Base-by-base conservation (phyloP, 2,888 invertebrate species). In the Spatulosminthurus flaviceps region DNA sequence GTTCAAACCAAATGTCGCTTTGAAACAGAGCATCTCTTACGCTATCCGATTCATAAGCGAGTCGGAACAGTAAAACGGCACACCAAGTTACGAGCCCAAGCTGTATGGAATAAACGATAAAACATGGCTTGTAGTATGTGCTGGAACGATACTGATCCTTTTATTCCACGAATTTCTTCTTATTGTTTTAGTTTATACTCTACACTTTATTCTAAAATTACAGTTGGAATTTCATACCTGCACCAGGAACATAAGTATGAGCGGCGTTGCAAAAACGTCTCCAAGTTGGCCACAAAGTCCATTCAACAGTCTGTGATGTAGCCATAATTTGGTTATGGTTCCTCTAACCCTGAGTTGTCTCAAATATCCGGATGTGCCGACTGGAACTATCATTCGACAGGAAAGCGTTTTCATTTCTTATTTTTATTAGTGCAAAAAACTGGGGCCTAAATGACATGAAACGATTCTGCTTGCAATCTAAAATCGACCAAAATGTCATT, bases 261-360 rank as follows among this genome's bases (percentile, higher is more conserved):
- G 11, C 22, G 77, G 77, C 51, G 71, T 60, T 2, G 61, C 70
- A 34, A 77, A 77, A 22, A 77, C 43, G 1, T 77, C 69, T 22
- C 77, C 77, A 9, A 77, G 61, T 34, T 77, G 77, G 21, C 13
- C n/a, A 34, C 69, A 69, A 7, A 77, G 61, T 22, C 70, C 70
- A 28, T 69, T 77, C 51, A 77, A 61, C 19, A 77, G 61, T 34
- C 77, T 42, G 34, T 77, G 77, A 69, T 77, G 77, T 22, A 77
- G 77, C 77, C 77, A 77, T 13, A 77, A 69, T 34, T 77, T 77
- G 2, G 29, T 21, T 4, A 69, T 13, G 1, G 77, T 71, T 60
- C 51, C 69, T 11, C 77, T 60, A 0, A 71, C 26, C 16, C 69
- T 70, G 22, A 77, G 34, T 11, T 71, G 77, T n/a, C 43, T 69